Evolutionary conservation across 1,140 invertebrate genomes (phyloP).

Genomic region (Pentalonia nigronervosa): DNA sequence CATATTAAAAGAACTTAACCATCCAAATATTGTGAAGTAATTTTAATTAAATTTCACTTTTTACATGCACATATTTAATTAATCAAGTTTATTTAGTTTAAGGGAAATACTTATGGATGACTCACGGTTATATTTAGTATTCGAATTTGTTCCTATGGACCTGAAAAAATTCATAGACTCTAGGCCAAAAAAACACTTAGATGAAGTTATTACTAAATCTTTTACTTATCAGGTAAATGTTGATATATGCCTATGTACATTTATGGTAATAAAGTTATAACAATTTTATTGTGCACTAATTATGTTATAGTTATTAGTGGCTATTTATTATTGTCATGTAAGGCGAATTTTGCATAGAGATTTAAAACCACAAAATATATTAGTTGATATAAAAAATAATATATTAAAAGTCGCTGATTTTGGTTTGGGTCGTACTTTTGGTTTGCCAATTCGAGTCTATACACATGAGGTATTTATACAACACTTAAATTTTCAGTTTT

Average conservation of each 20-base stretch:
- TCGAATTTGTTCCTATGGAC: constrained; percentile 98
- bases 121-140: constrained; percentile 84
- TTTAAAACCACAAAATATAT: constrained; percentile 97
- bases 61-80: not conserved
- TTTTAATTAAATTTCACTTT: constrained; percentile 31
- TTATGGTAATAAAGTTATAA: not conserved
- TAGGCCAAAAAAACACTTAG: constrained; percentile 74
- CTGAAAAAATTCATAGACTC: constrained; percentile 96
- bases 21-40: constrained; percentile 85
- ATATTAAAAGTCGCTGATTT: constrained; percentile 97
- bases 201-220: constrained; percentile 75
- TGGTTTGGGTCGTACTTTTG: constrained; percentile 94
- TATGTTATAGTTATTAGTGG: constrained; percentile 64
- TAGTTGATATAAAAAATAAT: constrained; percentile 88
- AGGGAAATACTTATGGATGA: constrained; percentile 72
- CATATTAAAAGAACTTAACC: constrained; percentile 87
- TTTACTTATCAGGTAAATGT: constrained; percentile 69
- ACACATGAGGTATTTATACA: constrained; percentile 85
- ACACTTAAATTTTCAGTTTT: not conserved
- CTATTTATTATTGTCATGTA: constrained; percentile 96
- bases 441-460: constrained; percentile 93
- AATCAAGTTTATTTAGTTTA: constrained; percentile 62
- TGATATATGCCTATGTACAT: not conserved
- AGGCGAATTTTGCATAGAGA: constrained; percentile 94
- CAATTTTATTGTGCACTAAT: not conserved